A percentile compares a stretch with the other conserved stretches of the same genome.
phyloP scores from a whole-genome alignment of 2,113 vertebrate species.

The Hypocryptadius cinnamomeus region DNA sequence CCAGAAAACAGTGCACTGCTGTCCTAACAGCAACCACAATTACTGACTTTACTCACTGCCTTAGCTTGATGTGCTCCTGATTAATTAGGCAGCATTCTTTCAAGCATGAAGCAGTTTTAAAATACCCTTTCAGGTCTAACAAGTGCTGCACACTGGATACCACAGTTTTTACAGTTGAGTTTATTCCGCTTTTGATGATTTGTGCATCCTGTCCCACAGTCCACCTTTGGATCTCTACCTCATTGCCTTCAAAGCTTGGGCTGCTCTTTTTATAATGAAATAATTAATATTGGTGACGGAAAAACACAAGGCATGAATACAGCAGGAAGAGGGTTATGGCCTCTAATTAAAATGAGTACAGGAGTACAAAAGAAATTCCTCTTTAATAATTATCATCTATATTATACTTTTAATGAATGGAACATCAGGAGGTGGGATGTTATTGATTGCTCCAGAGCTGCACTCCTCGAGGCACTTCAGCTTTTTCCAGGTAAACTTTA shows the following conservation, averaged over 20 bases:
- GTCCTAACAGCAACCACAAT: not conserved
- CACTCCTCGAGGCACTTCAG: not conserved
- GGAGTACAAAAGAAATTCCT: not conserved
- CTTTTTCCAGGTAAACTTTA: not conserved
- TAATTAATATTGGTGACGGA: not conserved
- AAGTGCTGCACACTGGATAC: not conserved
- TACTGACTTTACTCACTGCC: not conserved
- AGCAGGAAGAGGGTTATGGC: not conserved
- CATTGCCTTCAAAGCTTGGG: not conserved
- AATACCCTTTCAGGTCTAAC: not conserved
- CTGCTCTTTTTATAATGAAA: not conserved
- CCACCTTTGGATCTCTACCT: not conserved
- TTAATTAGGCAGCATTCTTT: conserved; percentile 24
- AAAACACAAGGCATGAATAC: not conserved
- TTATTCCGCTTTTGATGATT: not conserved
- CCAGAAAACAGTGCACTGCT: not conserved
- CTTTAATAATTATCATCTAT: not conserved
- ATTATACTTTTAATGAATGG: not conserved
- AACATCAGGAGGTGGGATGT: not conserved
- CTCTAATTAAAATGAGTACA: not conserved
- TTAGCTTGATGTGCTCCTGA: not conserved
- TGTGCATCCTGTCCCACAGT: not conserved
- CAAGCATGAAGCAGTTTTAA: conserved; percentile 14
- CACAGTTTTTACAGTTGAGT: not conserved
- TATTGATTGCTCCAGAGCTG: not conserved